Percentiles rank a stretch among this genome's conserved stretches.
Evolutionary conservation across 1,140 invertebrate species (phyloP).

Genomic region (Eciton burchellii): DNA sequence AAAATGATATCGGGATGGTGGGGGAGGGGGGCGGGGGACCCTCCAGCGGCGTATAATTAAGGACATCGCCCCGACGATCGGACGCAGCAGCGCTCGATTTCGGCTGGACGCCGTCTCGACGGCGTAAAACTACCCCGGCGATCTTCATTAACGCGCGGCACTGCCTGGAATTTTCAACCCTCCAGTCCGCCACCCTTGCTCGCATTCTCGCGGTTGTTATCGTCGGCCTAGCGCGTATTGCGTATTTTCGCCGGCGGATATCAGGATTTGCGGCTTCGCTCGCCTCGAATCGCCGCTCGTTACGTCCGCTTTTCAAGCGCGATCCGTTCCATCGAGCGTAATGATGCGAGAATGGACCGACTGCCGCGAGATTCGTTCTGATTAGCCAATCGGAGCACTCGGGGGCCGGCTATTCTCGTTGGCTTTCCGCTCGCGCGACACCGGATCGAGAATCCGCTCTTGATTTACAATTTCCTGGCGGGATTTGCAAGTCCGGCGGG

Average conservation of each 20-base stretch:
- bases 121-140: slow-evolving; percentile 21
- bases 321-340: slow-evolving; percentile 44
- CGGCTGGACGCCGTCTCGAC: neutral
- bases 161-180: slow-evolving; percentile 3
- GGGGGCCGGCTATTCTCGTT: neutral
- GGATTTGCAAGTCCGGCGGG: no score
- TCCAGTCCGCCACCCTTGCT: neutral
- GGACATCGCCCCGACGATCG: neutral
- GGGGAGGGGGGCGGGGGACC: no score
- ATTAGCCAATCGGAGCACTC: slow-evolving; percentile 48
- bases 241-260: slow-evolving; percentile 44
- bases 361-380: slow-evolving; percentile 61
- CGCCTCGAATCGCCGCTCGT: slow-evolving; percentile 29
- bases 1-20: slow-evolving; percentile 61
- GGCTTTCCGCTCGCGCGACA: slow-evolving; percentile 18
- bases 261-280: slow-evolving; percentile 57
- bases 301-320: slow-evolving; percentile 55
- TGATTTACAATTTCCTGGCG: slow-evolving; percentile 10
- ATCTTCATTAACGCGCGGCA: slow-evolving; percentile 39
- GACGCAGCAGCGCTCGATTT: slow-evolving; percentile 28
- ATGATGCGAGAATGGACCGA: slow-evolving; percentile 51
- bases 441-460: slow-evolving; percentile 19
- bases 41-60: slow-evolving; percentile 55
- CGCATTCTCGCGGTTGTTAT: slow-evolving; percentile 14
- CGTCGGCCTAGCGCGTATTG: slow-evolving; percentile 9